Evolutionary conservation across 2,888 invertebrate genomes (phyloP), one percentile per base, ranked within the genome.

Genomic region (Calliopum simillimum): DNA sequence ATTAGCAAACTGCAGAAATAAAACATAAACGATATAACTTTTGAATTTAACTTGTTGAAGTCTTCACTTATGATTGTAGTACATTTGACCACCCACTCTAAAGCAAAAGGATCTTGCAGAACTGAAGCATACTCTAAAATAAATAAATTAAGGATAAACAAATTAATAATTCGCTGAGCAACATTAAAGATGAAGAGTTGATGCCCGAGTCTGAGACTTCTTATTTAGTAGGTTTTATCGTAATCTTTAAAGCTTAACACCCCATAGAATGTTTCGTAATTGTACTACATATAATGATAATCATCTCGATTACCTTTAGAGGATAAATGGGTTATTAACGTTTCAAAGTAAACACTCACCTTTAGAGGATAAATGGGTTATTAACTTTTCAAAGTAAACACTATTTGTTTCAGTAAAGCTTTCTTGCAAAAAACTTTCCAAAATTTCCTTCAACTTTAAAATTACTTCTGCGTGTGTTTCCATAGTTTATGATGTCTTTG

Each of bases 331-430:
- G 89, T 88, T 73, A 91, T 86, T 58, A 92, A 86, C 76, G n/a
- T n/a, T 33, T 8, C 33, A 33, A 6, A 6, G 5, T 1, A 1
- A 2, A 5, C 2, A 83, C 81, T 88, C 87, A 75, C 87, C 85
- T 76, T 87, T 86, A 64, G 88, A 88, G 21, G 87, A 85, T 75
- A 92, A 81, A 84, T 91, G 91, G 68, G 89, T 88, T 73, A 91
- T 86, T 58, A 92, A 86, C 76, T 89, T 88, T 80, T 91, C 91
- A 72, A 90, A 89, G 82, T 91, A 91, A 76, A 90, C 89, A 83
- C 88, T 90, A 81, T 90, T 84, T 13, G 79, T 80, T 58, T 78
- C 79, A 53, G 77, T 75, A 75, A 83, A 82, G 71, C 83, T 81
- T 51, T 78, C 78, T 41, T 76, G 75, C 46, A 85, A 72, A 70